Base-by-base conservation (phyloP, 64 coral and sea anemone species). In the Pachyseris speciosa region DNA sequence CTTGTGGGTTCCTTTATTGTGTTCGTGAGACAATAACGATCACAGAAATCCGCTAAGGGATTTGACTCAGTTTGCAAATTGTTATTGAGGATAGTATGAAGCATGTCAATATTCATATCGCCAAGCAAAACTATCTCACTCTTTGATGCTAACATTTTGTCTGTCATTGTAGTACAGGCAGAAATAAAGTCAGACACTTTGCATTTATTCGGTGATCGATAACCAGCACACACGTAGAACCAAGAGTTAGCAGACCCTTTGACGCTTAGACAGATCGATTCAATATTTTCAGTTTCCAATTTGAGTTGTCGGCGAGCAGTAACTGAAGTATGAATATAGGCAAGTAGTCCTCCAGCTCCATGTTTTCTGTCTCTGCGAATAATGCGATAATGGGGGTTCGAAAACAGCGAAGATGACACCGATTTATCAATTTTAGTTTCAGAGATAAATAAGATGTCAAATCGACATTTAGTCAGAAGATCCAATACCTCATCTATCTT, bases 181-280 rank as follows among this genome's bases (percentile, higher is more conserved):
- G n/a, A n/a, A n/a, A n/a, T n/a, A n/a, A n/a, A n/a, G n/a, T n/a
- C 72, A 19, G 91, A 57, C 22, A 58, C 60, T 86, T 69, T 86
- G 44, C 91, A 93, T 47, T 52, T 70, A 40, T 44, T 67, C 24
- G 83, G 55, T 5, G 90, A 92, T 26, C 90, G 90, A 17, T 51
- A 50, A 15, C 91, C 68, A 5, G 59, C 72, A 86, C 81, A 86
- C 7, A 93, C 43, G 8, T 86, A 42, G 30, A 93, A 94, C 47
- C 61, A 94, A 8, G 42, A 58, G 69, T 80, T 80, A 29, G 39
- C 74, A 71, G 5, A 37, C 43, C 76, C 75, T 48, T 90, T 81
- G 64, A 90, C 88, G 47, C 67, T 77, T 36, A 90, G 17, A 41
- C 75, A 91, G 31, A 91, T 71, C 55, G 89, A 91, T 91, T 91